Evolutionary conservation across 2,113 vertebrate genomes (phyloP).

Genomic region (Apistogramma diplotaenia): DNA sequence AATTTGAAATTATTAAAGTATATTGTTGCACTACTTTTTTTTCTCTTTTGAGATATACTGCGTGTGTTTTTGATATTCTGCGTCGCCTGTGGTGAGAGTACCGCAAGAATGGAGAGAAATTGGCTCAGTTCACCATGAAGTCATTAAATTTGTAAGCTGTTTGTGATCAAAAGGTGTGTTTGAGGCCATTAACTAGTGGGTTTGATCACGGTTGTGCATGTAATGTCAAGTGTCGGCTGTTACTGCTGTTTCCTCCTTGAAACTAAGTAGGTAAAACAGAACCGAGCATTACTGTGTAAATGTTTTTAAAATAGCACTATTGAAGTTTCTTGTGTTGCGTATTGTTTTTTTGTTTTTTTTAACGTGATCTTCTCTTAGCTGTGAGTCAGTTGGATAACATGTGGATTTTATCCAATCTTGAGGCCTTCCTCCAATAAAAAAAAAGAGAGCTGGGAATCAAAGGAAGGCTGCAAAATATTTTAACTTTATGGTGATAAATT

Average conservation of each 20-base stretch:
- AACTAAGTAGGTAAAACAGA: slow-evolving; percentile 15
- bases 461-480: not conserved
- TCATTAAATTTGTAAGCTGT: slow-evolving; percentile 63
- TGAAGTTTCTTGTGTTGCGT: not conserved
- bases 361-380: not conserved
- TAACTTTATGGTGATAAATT: not conserved
- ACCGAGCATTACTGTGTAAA: slow-evolving; percentile 7
- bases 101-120: slow-evolving; percentile 48
- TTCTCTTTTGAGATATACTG: slow-evolving; percentile 31
- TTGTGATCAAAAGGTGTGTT: slow-evolving; percentile 70
- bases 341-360: slow-evolving; percentile 9
- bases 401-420: not conserved
- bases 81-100: slow-evolving; percentile 47
- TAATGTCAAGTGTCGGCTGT: slow-evolving; percentile 61
- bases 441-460: not conserved
- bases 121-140: slow-evolving; percentile 63
- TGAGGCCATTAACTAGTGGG: slow-evolving; percentile 55
- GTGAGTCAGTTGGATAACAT: not conserved
- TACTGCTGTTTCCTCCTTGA: slow-evolving; percentile 22
- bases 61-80: not conserved
- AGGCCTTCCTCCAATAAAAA: not conserved
- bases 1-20: slow-evolving; percentile 18
- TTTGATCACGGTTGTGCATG: slow-evolving; percentile 54
- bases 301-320: slow-evolving; percentile 14
- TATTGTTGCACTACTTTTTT: slow-evolving; percentile 26